phyloP scores from a whole-genome alignment of 2,888 invertebrate genomes.

The Uloborus plumipes region DNA sequence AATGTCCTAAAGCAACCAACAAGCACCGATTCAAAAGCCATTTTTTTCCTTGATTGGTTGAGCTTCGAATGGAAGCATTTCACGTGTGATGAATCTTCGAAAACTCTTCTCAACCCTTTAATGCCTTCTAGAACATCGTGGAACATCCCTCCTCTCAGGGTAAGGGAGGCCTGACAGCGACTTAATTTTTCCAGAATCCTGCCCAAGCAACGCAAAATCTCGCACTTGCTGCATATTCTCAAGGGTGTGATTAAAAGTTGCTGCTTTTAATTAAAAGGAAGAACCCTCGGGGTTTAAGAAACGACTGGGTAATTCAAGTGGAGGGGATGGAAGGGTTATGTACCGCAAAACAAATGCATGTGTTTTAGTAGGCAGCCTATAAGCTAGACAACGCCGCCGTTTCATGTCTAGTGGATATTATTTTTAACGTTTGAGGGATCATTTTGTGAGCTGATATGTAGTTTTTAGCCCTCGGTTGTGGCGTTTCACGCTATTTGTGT shows the following conservation, averaged over 20 bases:
- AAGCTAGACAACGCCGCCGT: slow-evolving; percentile 6
- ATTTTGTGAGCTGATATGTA: too few species aligned
- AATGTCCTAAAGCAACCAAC: slow-evolving; percentile 15
- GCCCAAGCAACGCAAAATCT: slow-evolving; percentile 53
- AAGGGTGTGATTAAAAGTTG: slow-evolving; percentile 61
- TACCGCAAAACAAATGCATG: background rate
- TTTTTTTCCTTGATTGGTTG: slow-evolving; percentile 14
- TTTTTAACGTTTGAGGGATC: slow-evolving; percentile 2
- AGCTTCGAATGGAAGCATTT: background rate
- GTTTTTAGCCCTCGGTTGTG: too few species aligned
- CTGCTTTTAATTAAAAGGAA: slow-evolving; percentile 60
- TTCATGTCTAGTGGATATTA: slow-evolving; percentile 41
- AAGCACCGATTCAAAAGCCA: background rate
- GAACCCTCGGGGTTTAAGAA: slow-evolving; percentile 55
- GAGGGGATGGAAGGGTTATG: slow-evolving; percentile 11
- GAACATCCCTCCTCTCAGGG: slow-evolving; percentile 3
- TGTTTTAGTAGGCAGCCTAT: slow-evolving; percentile 17
- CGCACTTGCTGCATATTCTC: slow-evolving; percentile 33
- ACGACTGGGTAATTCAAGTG: slow-evolving; percentile 21
- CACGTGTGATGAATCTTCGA: slow-evolving; percentile 39
- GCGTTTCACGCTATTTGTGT: too few species aligned
- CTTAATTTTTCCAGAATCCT: slow-evolving; percentile 53
- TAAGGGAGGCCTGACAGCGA: slow-evolving; percentile 45
- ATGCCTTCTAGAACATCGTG: slow-evolving; percentile 38
- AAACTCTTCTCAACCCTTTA: slow-evolving; percentile 36